Evolutionary conservation across 2,113 vertebrate species (phyloP), one percentile per base, ranked within the genome.

Genomic region (Rostratula benghalensis): DNA sequence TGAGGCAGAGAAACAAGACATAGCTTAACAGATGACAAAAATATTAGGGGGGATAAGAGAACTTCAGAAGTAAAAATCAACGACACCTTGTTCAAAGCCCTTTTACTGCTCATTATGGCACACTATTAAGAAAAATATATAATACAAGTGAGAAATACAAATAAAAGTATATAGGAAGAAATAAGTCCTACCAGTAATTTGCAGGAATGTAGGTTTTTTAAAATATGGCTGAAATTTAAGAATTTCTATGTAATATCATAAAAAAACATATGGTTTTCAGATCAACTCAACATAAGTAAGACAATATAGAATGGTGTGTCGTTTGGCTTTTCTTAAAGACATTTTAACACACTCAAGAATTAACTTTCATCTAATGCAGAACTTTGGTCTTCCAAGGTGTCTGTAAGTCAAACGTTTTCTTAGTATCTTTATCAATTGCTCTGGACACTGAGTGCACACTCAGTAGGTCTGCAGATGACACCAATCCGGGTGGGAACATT

Each of bases 391-490:
- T 68, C 31, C 54, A 74, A 68, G 54, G 46, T 18, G 15, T 11
- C 31, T 54, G 46, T 30, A 61, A 65, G 33, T 9, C 35, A 50
- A 67, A 41, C 20, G 9, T n/a, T 57, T 27, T 53, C 19, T 46
- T 46, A 77, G 4, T 22, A 22, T 27, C 13, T 69, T 45, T 51
- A 45, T 45, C 45, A 50, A 28, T 33, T 33, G 13, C 57, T 48
- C 37, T 68, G 39, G 31, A 54, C 1, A 1, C 10, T 0, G 1
- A 35, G 14, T 5, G 20, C 8, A 13, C 25, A 25, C 14, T 35
- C 50, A 45, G 14, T 35, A 35, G 30, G 19, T 35, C 18, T 35
- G 19, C 37, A 45, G 8, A 14, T 1, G 3, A 79, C 28, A 53
- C 13, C 37, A 54, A 54, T 18, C 3, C 43, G 11, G 9, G 35